Conservation (phyloP, 2,113 vertebrate species). For the Scalopus aquaticus region DNA sequence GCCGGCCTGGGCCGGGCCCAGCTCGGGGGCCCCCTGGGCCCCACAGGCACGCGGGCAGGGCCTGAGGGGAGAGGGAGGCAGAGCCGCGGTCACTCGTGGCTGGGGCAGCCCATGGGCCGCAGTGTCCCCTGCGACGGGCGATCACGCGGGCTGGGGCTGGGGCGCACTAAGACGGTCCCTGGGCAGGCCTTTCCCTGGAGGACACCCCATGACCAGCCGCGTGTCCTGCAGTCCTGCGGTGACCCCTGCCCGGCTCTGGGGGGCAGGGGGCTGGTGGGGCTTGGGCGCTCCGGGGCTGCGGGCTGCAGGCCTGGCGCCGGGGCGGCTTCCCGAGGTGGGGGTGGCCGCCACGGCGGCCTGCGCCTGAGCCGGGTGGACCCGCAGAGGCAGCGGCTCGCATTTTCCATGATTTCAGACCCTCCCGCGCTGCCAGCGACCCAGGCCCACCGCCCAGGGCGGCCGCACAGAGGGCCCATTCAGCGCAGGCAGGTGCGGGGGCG, state of each 20-base stretch:
- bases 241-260: not conserved
- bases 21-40: slow-evolving; percentile 58
- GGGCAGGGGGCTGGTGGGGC: no score
- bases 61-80: slow-evolving; percentile 44
- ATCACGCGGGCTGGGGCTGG: no score
- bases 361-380: not conserved
- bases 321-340: not conserved
- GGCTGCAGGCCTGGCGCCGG: no score
- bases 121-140: no score
- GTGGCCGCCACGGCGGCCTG: not conserved
- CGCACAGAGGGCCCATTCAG: slow-evolving; percentile 73
- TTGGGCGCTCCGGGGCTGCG: not conserved
- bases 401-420: slow-evolving; percentile 75
- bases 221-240: no score
- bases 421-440: slow-evolving; percentile 53
- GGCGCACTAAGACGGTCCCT: no score
- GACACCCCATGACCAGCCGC: no score
- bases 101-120: no score
- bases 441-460: slow-evolving; percentile 68
- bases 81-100: rapidly evolving
- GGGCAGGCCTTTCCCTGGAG: no score
- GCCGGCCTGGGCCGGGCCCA: slow-evolving; percentile 82
- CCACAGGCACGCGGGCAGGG: slow-evolving; percentile 23
- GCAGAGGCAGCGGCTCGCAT: slow-evolving; percentile 36
- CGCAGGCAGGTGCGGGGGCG: slow-evolving; percentile 41